Evolutionary conservation across 2,888 invertebrate species (phyloP).

Genomic region (Scaptomyza reducta): DNA sequence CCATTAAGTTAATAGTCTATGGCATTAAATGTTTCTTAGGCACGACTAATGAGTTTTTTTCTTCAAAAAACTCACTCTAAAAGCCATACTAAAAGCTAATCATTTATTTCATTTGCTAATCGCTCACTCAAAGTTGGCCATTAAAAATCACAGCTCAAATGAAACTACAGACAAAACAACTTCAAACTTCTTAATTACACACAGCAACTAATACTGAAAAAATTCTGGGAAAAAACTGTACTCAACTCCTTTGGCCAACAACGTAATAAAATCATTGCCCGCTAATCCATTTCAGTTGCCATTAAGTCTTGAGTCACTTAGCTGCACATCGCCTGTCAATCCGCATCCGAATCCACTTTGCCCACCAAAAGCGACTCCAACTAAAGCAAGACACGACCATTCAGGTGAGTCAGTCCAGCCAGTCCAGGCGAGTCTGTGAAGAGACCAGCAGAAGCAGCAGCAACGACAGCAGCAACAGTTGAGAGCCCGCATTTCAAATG

Average conservation of each 20-base stretch:
- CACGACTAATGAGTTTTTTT: too few relatives aligned
- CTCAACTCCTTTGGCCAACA: not conserved
- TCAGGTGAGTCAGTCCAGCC: constrained; percentile 21
- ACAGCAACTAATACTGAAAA: not conserved
- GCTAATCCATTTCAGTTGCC: constrained; percentile 53
- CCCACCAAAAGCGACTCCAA: constrained; percentile 24
- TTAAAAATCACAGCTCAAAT: not conserved
- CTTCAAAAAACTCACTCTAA: not conserved
- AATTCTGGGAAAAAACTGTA: not conserved
- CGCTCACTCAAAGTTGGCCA: not conserved
- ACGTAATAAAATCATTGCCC: constrained; percentile 31
- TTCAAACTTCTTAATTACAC: not conserved
- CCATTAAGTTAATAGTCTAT: too few relatives aligned
- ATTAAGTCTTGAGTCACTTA: constrained; percentile 55
- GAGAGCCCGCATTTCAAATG: constrained; percentile 57
- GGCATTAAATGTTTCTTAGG: too few relatives aligned
- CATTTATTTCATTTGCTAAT: not conserved
- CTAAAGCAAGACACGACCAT: constrained; percentile 19
- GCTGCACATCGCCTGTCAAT: constrained; percentile 57
- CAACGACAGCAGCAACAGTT: not conserved
- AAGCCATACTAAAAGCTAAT: too few relatives aligned
- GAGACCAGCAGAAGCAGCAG: constrained; percentile 15
- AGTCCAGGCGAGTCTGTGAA: constrained; percentile 20
- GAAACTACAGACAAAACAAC: not conserved
- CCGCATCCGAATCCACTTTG: constrained; percentile 54